These are phyloP conservation scores for Oophaga sylvatica DNA, from an alignment of 2,797 vertebrate species.

Conservation along the genomic window DNA sequence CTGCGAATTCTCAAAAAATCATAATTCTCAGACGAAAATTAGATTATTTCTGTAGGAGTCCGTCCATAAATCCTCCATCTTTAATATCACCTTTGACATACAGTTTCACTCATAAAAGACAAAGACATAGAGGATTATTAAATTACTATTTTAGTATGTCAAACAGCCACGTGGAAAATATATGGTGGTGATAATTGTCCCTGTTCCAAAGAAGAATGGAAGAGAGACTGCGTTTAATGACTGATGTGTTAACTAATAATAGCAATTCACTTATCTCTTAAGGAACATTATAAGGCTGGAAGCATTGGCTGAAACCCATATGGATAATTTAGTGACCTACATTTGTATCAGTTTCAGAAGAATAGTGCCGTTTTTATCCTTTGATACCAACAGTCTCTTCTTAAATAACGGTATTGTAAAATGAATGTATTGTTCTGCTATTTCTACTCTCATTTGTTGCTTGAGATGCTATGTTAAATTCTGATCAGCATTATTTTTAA, in stretches of 20 bases:
- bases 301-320: conserved; percentile 43
- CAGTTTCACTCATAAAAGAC: conserved; percentile 14
- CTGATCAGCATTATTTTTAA: conserved; percentile 34
- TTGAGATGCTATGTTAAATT: conserved; percentile 37
- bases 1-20: background rate
- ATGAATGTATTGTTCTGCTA: conserved; percentile 8
- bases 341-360: conserved; percentile 28
- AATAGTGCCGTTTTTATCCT: background rate
- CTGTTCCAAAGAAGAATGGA: conserved; percentile 20
- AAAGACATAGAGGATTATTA: conserved; percentile 45
- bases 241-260: conserved; percentile 37
- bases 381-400: background rate
- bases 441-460: conserved; percentile 19
- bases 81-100: background rate
- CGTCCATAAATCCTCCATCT: background rate
- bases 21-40: background rate
- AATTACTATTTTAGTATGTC: conserved; percentile 41
- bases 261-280: conserved; percentile 45
- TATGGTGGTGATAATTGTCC: conserved; percentile 30
- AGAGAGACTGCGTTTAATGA: conserved; percentile 25
- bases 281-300: background rate
- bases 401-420: background rate
- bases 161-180: conserved; percentile 33
- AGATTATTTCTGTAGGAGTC: conserved; percentile 4
- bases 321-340: conserved; percentile 49